phyloP scores from a whole-genome alignment of 2,113 vertebrate genomes.

The Chitala chitala region DNA sequence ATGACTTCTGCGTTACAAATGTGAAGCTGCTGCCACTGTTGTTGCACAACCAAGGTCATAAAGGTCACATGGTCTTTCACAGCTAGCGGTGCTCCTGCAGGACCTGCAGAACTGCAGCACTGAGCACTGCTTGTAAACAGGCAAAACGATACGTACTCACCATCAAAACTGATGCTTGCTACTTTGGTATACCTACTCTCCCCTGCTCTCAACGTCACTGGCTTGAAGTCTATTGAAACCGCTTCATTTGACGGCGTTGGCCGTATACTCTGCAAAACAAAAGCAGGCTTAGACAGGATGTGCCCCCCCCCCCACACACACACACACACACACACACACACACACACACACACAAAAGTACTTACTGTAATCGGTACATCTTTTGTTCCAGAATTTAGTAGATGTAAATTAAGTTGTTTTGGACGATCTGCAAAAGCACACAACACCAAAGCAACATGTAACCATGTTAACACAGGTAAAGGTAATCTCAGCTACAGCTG shows the following conservation, averaged over 20 bases:
- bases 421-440: constrained; percentile 79
- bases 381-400: constrained; percentile 98
- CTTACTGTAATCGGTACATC: constrained; percentile 96
- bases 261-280: constrained; percentile 78
- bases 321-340: neutral
- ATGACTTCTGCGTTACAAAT: neutral
- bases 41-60: neutral
- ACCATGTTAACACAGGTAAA: neutral
- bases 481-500: neutral
- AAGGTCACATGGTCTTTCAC: too few species aligned
- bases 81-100: neutral
- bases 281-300: neutral
- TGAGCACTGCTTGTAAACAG: neutral
- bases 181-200: constrained; percentile 98
- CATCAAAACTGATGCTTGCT: constrained; percentile 95
- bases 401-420: constrained; percentile 93
- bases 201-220: constrained; percentile 88
- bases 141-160: constrained; percentile 66
- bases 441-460: constrained; percentile 24
- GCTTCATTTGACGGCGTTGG: constrained; percentile 94
- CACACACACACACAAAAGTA: constrained; percentile 9
- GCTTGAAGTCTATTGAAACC: constrained; percentile 87
- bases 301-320: neutral
- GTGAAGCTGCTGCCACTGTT: neutral
- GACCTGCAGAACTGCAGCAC: neutral